Conservation (phyloP, 1,140 invertebrate species). For the Aleiodes sp. region DNA sequence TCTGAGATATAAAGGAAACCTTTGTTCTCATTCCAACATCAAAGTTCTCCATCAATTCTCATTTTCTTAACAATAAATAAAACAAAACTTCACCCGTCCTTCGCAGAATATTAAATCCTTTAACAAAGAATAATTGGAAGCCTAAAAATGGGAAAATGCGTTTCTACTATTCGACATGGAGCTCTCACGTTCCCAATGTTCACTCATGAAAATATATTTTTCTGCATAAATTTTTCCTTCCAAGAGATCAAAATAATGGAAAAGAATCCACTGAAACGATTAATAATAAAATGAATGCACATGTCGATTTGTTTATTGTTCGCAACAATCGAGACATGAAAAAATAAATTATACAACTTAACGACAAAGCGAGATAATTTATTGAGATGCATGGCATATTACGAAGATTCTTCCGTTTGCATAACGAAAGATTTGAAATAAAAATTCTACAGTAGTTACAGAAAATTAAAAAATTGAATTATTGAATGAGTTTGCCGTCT, state of each 20-base stretch:
- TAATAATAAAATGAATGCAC: not conserved
- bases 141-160: too few species aligned
- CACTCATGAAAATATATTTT: slow-evolving; percentile 20
- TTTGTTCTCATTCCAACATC: too few species aligned
- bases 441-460: not conserved
- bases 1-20: too few species aligned
- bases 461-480: too few species aligned
- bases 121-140: too few species aligned
- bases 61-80: too few species aligned
- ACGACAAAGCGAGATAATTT: not conserved
- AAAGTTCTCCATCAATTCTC: too few species aligned
- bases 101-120: too few species aligned
- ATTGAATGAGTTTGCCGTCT: too few species aligned
- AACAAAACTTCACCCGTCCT: too few species aligned
- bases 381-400: not conserved
- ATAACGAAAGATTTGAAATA: not conserved
- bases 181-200: slow-evolving; percentile 33
- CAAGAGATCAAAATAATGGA: not conserved
- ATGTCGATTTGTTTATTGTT: slow-evolving; percentile 10
- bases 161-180: too few species aligned
- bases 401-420: not conserved
- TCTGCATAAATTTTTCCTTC: not conserved
- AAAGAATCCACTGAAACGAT: not conserved
- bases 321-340: not conserved
- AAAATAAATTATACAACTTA: not conserved